Evolutionary conservation across 2,888 invertebrate species (phyloP), one percentile per base, ranked within the genome.

Genomic region (Drosophila aldrichi): DNA sequence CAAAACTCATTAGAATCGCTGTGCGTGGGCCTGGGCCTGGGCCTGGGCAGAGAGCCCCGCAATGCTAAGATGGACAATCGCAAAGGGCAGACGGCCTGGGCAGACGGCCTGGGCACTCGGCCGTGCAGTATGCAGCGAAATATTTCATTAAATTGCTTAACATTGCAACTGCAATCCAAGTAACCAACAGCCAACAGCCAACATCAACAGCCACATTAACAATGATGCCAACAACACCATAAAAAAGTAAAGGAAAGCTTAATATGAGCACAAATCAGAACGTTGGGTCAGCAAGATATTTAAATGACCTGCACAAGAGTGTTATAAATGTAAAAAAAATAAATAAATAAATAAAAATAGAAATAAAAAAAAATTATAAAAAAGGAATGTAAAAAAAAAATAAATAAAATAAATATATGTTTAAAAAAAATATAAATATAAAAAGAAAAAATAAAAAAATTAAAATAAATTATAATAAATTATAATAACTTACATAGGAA

Each of bases 121-220:
- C 48, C 57, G 25, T 65, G 63, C 69, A 52, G 65, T 60, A 38
- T 71, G 72, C 63, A 69, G 32, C 22, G 58, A 59, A 78, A 78
- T 69, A 67, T 79, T 76, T 77, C 77, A 80, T 79, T 72, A 70
- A 80, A 79, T 68, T 57, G 67, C 68, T 70, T 56, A 61, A 69
- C 64, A 79, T 61, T 71, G 72, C 80, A 77, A 67, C 63, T 68
- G 77, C 65, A 60, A 38, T 18, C 54, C 57, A 65, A 67, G 73
- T 22, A 46, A 9, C 54, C 54, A 38, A 59, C 73, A 72, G 58
- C 41, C 64, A 32, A 60, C 59, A 51, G 34, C 51, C 55, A 29
- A 68, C 55, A 76, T 80, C 77, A 77, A 72, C 71, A 63, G 59
- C 61, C 63, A 68, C 64, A 77, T 78, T 70, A 78, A 80, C 63